phyloP scores from a whole-genome alignment of 2,888 invertebrate species.

The Leptinotarsa peninsularis region DNA sequence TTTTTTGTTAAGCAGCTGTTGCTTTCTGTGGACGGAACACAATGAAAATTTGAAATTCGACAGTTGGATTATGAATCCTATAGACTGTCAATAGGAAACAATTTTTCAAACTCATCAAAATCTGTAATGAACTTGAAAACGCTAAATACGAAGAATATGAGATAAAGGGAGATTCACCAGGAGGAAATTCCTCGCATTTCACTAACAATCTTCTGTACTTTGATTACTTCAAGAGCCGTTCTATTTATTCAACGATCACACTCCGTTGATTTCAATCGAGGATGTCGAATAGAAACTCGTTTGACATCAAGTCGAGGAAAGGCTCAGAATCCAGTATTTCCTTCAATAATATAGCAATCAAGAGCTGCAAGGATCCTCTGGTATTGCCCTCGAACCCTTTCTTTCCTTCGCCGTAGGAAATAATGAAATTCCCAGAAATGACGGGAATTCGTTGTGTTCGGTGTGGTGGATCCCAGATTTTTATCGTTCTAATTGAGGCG shows the following conservation, averaged over 20 bases:
- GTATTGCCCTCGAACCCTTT: conserved; percentile 57
- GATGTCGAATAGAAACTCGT: conserved; percentile 21
- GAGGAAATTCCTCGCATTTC: neutral
- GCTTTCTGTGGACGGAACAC: too few species aligned
- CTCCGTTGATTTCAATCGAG: conserved; percentile 15
- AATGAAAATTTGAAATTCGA: too few species aligned
- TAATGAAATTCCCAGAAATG: conserved; percentile 57
- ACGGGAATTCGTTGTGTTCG: conserved; percentile 52
- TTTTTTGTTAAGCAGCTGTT: too few species aligned
- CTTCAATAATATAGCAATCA: conserved; percentile 61
- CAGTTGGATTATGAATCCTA: too few species aligned
- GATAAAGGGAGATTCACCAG: neutral
- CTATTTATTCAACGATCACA: conserved; percentile 15
- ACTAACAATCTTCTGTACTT: neutral
- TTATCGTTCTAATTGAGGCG: conserved; percentile 46
- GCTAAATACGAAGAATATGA: too few species aligned
- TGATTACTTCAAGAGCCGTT: conserved; percentile 8
- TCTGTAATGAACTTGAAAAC: too few species aligned
- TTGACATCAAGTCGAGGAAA: conserved; percentile 20
- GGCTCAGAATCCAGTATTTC: conserved; percentile 44
- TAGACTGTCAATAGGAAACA: too few species aligned
- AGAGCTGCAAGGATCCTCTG: conserved; percentile 56
- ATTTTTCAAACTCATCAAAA: too few species aligned
- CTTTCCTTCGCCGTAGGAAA: conserved; percentile 46
- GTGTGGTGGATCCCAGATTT: conserved; percentile 51